Base-by-base conservation (phyloP, 2,888 invertebrate species). In the Dromius quadrimaculatus region DNA sequence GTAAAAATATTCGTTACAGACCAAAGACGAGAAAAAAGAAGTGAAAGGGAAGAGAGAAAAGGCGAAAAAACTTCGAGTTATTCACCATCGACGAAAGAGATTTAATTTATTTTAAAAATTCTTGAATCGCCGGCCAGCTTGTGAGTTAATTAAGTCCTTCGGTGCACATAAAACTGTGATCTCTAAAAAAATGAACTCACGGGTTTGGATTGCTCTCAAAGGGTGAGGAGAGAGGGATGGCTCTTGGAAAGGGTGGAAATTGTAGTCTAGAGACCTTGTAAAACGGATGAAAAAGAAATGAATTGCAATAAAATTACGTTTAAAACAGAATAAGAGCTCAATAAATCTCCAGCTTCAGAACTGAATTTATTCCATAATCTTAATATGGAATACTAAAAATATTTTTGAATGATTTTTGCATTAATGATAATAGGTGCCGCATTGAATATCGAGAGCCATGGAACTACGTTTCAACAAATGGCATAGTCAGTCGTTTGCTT, bases 51-150 rank as follows among this genome's bases (percentile, higher is more conserved):
- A 32, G 32, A 43, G 22, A 17, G 20, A 34, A 19, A 4, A n/a
- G 64, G 47, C 3, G 19, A 57, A 68, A 68, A 68, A 68, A 68
- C 68, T 68, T 68, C 34, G 66, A 57, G 66, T 54, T 66, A 66
- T 66, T 66, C 59, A 59, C 59, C 59, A 68, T 68, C 68, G 68
- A 19, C 68, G 68, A 68, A 68, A 68, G 68, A 68, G 57, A 57
- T 68, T 68, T 68, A 59, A 68, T 68, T 68, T 68, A 68, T 68
- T 68, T 68, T 59, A 68, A 68, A 68, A 68, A 68, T 68, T 59
- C 68, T 68, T 68, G 68, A 59, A 68, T 68, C 68, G 68, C 59
- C 68, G 68, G 34, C 68, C 36, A 36, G 68, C 50, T 38, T 28
- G 50, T 19, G 59, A 68, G 59, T 68, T 68, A 68, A 68, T 68